Conservation (phyloP, 2,113 vertebrate genomes). For the Callospermophilus lateralis region DNA sequence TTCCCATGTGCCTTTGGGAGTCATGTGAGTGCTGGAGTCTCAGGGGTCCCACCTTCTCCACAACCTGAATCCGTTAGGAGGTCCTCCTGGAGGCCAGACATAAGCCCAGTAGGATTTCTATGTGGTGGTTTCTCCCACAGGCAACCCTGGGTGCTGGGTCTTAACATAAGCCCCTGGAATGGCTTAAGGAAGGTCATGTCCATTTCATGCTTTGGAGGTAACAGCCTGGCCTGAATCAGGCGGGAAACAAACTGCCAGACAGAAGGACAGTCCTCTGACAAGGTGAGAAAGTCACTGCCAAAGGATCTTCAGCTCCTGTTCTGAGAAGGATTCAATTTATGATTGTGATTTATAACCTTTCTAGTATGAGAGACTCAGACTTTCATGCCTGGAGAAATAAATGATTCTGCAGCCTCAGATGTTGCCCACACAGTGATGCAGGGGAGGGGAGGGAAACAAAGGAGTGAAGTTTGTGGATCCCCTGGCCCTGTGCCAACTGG, state of each 20-base stretch:
- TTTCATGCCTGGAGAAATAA: background rate
- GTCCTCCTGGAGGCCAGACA: background rate
- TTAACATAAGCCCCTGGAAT: background rate
- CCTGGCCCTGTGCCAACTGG: too few relatives aligned
- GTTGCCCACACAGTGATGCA: background rate
- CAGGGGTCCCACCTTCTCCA: background rate
- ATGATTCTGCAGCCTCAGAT: background rate
- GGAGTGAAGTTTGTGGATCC: too few relatives aligned
- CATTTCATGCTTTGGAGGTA: background rate
- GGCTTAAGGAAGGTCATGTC: background rate
- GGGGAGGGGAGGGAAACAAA: background rate
- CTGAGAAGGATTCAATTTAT: conserved; percentile 40
- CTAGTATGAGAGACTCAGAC: background rate
- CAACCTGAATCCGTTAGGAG: background rate
- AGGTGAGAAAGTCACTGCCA: conserved; percentile 49
- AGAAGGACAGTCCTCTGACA: background rate
- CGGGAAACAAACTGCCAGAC: background rate
- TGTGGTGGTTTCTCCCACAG: background rate
- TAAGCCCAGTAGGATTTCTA: background rate
- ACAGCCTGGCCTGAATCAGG: background rate
- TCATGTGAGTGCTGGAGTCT: background rate
- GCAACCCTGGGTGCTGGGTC: background rate
- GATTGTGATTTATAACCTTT: conserved; percentile 52
- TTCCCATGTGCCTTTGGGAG: background rate
- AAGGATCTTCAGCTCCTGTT: background rate